Conservation (phyloP, 2,113 vertebrate genomes). For the Ahaetulla prasina region DNA sequence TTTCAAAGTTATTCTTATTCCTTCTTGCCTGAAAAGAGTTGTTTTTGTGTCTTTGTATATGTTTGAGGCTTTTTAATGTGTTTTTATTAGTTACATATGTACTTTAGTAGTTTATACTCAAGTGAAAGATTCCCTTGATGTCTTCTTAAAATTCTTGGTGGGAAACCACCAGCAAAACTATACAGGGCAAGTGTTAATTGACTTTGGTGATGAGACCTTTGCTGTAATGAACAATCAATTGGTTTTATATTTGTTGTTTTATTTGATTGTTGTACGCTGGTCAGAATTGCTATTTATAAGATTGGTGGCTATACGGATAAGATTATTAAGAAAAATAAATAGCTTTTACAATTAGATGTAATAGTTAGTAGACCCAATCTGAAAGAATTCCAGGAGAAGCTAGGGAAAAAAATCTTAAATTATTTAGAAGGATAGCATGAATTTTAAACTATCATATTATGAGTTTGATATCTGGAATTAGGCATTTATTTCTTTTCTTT, state of each 20-base stretch:
- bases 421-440: background rate
- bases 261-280: background rate
- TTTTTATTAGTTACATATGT: background rate
- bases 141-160: background rate
- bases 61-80: background rate
- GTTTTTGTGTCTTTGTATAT: background rate
- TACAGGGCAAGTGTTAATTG: background rate
- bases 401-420: background rate
- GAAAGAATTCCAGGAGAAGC: background rate
- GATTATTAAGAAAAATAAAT: background rate
- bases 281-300: background rate
- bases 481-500: background rate
- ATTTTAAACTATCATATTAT: background rate
- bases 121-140: background rate
- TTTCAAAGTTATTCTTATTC: background rate
- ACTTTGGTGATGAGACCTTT: background rate
- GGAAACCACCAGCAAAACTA: background rate
- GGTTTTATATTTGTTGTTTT: background rate
- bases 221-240: background rate
- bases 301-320: background rate
- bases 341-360: background rate
- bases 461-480: background rate
- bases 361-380: background rate
- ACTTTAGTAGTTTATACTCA: background rate
- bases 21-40: background rate